phyloP scores from a whole-genome alignment of 2,113 vertebrate genomes.

The Strix uralensis region DNA sequence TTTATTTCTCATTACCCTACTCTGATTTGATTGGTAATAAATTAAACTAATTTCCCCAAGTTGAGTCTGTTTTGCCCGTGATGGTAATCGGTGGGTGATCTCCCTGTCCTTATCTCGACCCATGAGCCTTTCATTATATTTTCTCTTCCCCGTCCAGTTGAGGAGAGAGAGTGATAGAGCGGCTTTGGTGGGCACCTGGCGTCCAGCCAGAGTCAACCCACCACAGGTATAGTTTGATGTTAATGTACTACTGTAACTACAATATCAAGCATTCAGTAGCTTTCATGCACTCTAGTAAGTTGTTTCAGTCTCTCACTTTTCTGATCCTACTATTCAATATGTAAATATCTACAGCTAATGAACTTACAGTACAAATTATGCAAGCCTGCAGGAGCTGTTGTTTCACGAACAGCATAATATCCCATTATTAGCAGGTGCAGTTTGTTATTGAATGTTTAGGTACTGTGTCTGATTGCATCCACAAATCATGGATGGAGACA shows the following conservation, averaged over 20 bases:
- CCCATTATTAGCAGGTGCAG: background rate
- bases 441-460: slow-evolving; percentile 24
- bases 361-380: background rate
- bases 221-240: background rate
- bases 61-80: background rate
- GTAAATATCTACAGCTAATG: slow-evolving; percentile 12
- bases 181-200: background rate
- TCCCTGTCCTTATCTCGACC: background rate
- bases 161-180: background rate
- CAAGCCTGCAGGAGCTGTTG: background rate
- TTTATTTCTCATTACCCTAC: background rate
- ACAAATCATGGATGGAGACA: background rate
- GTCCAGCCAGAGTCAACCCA: background rate
- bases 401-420: background rate
- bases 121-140: background rate
- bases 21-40: background rate
- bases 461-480: background rate
- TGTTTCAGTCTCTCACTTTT: background rate
- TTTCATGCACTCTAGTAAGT: background rate
- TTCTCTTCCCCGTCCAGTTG: background rate
- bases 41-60: background rate
- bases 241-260: background rate
- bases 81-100: background rate
- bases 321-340: background rate
- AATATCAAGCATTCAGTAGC: background rate